Base-by-base conservation (phyloP, 2,888 invertebrate species). In the Pherbina coryleti region DNA sequence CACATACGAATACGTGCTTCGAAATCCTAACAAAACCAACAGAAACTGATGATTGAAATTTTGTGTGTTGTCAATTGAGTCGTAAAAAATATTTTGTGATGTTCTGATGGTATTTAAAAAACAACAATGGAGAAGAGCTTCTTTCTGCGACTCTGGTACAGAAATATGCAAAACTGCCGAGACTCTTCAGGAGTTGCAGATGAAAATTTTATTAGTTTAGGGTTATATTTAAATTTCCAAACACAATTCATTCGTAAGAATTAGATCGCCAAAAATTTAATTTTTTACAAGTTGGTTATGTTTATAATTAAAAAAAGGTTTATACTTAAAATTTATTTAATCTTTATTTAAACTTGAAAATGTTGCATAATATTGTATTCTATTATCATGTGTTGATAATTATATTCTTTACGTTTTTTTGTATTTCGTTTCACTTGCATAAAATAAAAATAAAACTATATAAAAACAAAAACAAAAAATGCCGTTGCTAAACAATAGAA, bases 81-180 rank as follows among this genome's bases (percentile, higher is more conserved):
- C 25, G 11, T 22, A 17, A 31, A 28, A n/a, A 22, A 25, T 31
- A 17, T 49, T 70, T 8, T 51, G 22, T 25, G 51, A n/a, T 31
- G n/a, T 28, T 17, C 17, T 67, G n/a, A 11, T 34, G 25, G 49
- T 3, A 53, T n/a, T 9, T 1, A 14, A 22, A 37, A 55, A 31
- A 7, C 37, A 34, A 14, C 22, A 37, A 55, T 73, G n/a, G 25
- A 5, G 44, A 25, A 44, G 25, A 55, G 55, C 71, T 75, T 76
- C 75, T 76, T 75, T 82, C 86, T 87, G 88, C 19, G 81, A 79
- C 76, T 31, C 86, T 86, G 87, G 83, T 87, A 86, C 79, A 80
- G 81, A 85, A 87, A 86, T 87, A 87, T 87, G 87, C 87, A 85
- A 82, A 49, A 49, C 25, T 51, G 31, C 31, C 31, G 3, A 5